Evolutionary conservation across 2,888 invertebrate genomes (phyloP), one percentile per base, ranked within the genome.

Genomic region (Himalopsyche anomala): DNA sequence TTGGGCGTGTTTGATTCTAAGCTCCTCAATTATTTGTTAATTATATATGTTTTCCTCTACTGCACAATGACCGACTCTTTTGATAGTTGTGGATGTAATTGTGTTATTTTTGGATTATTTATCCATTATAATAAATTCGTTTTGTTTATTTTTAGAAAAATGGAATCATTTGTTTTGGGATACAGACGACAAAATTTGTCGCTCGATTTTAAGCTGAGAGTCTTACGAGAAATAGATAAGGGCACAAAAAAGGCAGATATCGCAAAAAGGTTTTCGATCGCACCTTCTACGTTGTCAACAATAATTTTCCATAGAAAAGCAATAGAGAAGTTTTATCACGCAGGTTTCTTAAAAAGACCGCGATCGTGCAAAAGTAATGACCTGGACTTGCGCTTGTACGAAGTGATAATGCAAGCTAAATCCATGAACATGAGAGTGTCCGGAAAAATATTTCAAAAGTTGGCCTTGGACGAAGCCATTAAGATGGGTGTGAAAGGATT

Each of bases 401-500:
- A 74, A 36, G 28, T 74, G 19, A 28, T 74, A 12, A 74, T 74
- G 74, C 38, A 74, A 74, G 74, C 74, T 8, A 74, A 74, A 36
- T 74, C 74, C 19, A 74, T 74, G 74, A 74, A 74, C 8, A 74
- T 74, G 74, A 74, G 74, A 74, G 36, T 74, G 15, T 74, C 74
- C 4, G 74, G 74, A 12, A 74, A 74, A 36, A 74, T 74, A 74
- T 74, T 74, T 38, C 74, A 74, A 12, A 74, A 38, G 36, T 38
- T 74, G 74, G 74, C 74, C 15, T 36, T 74, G 15, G 74, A 74
- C 36, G 74, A 74, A 74, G 19, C 74, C 36, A 74, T 74, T 15
- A 74, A 74, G 38, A 74, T 74, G 74, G 74, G 74, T 12, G 74
- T 74, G 74, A 74, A 74, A 36, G 74, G 74, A 28, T 74, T 74